Evolutionary conservation across 2,888 invertebrate genomes (phyloP), one percentile per base, ranked within the genome.

Genomic region (Adelognathus sp.): DNA sequence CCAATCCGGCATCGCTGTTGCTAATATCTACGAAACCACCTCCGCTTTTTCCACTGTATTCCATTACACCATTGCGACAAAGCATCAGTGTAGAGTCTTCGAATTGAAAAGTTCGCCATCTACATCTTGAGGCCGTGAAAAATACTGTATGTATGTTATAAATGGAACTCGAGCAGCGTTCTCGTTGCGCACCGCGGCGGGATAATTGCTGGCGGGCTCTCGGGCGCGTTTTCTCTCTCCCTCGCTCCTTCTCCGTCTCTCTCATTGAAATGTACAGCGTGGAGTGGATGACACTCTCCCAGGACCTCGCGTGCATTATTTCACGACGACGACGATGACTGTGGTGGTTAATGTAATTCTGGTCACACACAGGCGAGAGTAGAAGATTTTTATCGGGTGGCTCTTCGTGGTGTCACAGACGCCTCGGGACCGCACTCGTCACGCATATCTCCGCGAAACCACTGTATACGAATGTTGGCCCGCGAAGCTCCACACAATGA

Each of bases 261-360:
- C 61, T 85, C 82, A 87, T 88, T 88, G 85, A 86, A 88, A 88
- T 85, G 86, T 88, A 86, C 71, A 78, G 74, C 83, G 67, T 76
- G 46, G 61, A 78, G 67, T 67, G 82, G 83, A 85, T 83, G 86
- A 87, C 86, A 87, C 85, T 86, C 84, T 84, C 84, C 83, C 84
- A 82, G 84, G 84, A 87, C 85, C 85, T 83, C 81, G 83, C 76
- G 82, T 82, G 87, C 87, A 85, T 87, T 84, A 88, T 86, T 88
- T 85, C 83, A 86, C 86, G 77, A 80, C 69, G 82, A 82, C 79
- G 84, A 33, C 39, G 18, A 18, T 27, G 54, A 24, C 27, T 14
- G 50, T 54, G 61, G 67, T 33, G 80, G n/a, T n/a, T 88, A 89
- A 89, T 89, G 86, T 86, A 87, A 89, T 89, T 89, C 89, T 83